These are phyloP conservation scores for Macrotus californicus DNA, from an alignment of 2,113 vertebrate genomes.

Conservation along the genomic window DNA sequence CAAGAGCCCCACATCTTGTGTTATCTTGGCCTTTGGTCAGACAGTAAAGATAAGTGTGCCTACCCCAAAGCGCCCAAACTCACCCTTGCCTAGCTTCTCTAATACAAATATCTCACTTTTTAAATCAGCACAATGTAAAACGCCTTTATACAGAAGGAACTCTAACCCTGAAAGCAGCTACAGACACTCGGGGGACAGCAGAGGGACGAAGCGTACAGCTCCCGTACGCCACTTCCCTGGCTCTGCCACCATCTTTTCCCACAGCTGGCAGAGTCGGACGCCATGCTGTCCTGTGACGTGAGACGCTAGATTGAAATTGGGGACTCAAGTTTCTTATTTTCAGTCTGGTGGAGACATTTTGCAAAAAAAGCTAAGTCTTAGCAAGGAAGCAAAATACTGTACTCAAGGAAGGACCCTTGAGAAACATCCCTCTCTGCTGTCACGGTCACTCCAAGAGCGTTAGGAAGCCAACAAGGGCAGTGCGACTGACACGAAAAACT, in stretches of 20 bases:
- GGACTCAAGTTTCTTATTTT: neutral
- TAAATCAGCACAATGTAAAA: neutral
- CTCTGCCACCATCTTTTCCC: neutral
- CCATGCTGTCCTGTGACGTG: neutral
- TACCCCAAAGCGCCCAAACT: neutral
- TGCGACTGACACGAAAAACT: neutral
- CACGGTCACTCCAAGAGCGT: accelerated
- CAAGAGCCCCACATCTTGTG: neutral
- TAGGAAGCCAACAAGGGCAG: neutral
- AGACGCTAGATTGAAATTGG: neutral
- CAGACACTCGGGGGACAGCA: neutral
- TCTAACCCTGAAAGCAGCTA: neutral
- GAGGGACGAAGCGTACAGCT: accelerated
- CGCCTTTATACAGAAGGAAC: too few species aligned
- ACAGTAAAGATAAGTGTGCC: neutral
- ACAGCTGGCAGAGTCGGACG: neutral
- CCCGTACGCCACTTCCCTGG: too few species aligned
- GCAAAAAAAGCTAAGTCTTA: neutral
- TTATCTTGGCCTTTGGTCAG: neutral
- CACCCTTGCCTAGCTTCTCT: neutral
- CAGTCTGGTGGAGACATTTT: neutral
- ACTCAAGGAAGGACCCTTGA: neutral
- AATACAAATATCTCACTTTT: neutral
- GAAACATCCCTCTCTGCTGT: accelerated
- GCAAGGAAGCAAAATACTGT: neutral